These are phyloP conservation scores for Trichacis sp. DNA, from an alignment of 2,888 invertebrate genomes.

Conservation along the genomic window DNA sequence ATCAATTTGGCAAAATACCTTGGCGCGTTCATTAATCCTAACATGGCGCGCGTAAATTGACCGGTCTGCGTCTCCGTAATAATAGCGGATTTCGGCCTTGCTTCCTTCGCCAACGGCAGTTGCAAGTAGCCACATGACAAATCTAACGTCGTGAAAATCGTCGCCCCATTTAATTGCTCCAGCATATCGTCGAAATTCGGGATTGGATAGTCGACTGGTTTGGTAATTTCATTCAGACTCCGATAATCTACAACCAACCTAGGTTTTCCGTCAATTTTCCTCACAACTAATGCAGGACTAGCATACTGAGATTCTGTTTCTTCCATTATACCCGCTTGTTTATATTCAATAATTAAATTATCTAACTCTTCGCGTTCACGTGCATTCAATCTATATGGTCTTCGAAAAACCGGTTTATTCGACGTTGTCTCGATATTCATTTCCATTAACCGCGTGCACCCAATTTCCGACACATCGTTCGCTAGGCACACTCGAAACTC, in stretches of 20 bases:
- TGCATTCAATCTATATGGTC: conserved; percentile 17
- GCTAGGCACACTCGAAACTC: conserved; percentile 5
- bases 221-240: too few species aligned
- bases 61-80: conserved; percentile 45
- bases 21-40: conserved; percentile 51
- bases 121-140: conserved; percentile 10
- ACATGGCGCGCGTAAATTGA: too few species aligned
- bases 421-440: too few species aligned
- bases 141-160: conserved; percentile 9
- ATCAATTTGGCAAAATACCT: conserved; percentile 43
- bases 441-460: too few species aligned
- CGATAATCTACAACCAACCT: conserved; percentile 50
- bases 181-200: too few species aligned
- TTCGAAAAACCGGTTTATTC: too few species aligned
- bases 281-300: too few species aligned
- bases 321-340: conserved; percentile 11
- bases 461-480: neutral
- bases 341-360: conserved; percentile 15
- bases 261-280: conserved; percentile 41
- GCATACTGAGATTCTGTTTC: conserved; percentile 33
- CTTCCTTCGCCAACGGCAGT: conserved; percentile 25
- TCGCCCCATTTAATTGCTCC: neutral
- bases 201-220: neutral
- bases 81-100: conserved; percentile 26
- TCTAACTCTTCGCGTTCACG: conserved; percentile 18